Conservation (phyloP, 2,888 invertebrate species). For the Chelonus formosanus region DNA sequence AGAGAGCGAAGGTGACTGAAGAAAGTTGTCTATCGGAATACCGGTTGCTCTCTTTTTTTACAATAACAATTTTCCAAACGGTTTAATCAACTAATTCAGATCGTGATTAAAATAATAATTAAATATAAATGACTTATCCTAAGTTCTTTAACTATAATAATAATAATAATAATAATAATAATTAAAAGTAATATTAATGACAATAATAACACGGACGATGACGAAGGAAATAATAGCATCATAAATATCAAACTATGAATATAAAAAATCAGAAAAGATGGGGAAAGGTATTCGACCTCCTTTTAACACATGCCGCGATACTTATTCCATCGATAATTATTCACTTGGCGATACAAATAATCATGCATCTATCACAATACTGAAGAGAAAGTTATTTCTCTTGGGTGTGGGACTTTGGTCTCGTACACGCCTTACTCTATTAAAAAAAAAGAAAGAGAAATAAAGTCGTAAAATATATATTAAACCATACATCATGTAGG, state of each 20-base stretch:
- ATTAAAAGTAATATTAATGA: too few relatives aligned
- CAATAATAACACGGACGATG: too few relatives aligned
- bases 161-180: too few relatives aligned
- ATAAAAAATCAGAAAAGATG: slow-evolving; percentile 28
- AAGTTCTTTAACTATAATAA: too few relatives aligned
- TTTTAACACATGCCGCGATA: slow-evolving; percentile 48
- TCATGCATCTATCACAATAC: slow-evolving; percentile 29
- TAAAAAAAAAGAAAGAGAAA: not conserved
- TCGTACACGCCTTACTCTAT: not conserved
- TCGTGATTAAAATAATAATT: slow-evolving; percentile 5
- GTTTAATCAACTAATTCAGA: too few relatives aligned
- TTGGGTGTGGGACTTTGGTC: slow-evolving; percentile 9
- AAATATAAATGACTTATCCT: not conserved
- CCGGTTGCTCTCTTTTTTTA: not conserved
- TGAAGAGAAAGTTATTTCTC: slow-evolving; percentile 31
- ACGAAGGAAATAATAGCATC: too few relatives aligned
- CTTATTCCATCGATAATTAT: slow-evolving; percentile 43
- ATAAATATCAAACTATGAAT: not conserved
- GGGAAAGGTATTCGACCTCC: slow-evolving; percentile 59
- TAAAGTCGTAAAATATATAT: too few relatives aligned
- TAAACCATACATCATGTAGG: too few relatives aligned
- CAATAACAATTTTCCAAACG: too few relatives aligned
- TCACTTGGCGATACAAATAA: slow-evolving; percentile 33
- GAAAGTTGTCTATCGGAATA: slow-evolving; percentile 19
- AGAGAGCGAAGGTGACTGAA: slow-evolving; percentile 18